Conservation (phyloP, 1,140 invertebrate genomes). For the Lepidotrigona ventralis region DNA sequence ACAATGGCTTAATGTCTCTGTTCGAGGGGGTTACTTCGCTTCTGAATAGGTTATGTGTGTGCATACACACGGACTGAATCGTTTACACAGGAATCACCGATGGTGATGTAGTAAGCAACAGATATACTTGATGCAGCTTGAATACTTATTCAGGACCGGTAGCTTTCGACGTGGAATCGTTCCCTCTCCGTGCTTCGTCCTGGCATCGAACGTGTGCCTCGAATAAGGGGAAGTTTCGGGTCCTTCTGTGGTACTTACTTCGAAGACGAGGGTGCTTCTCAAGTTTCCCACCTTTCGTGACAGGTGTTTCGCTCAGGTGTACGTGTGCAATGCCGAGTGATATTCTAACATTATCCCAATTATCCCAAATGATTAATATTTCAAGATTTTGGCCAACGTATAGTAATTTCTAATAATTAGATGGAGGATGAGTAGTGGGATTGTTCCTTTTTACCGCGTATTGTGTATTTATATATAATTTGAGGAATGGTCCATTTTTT, state of each 20-base stretch:
- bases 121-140: background rate
- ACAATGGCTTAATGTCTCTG: conserved; percentile 54
- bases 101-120: background rate
- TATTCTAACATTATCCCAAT: background rate
- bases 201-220: background rate
- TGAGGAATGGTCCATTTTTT: too few relatives aligned
- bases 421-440: too few relatives aligned
- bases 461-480: too few relatives aligned
- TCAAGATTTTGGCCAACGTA: background rate
- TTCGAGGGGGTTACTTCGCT: conserved; percentile 35
- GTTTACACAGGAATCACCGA: background rate
- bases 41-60: conserved; percentile 7
- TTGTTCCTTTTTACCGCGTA: background rate
- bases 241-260: background rate
- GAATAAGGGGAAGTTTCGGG: background rate
- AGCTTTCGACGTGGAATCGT: background rate
- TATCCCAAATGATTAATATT: background rate
- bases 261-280: background rate
- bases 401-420: background rate
- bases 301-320: conserved; percentile 5
- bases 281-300: conserved; percentile 1
- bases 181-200: background rate
- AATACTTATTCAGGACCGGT: background rate
- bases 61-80: background rate
- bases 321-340: background rate